Base-by-base conservation (phyloP, 2,797 vertebrate genomes). In the Somateria mollissima region DNA sequence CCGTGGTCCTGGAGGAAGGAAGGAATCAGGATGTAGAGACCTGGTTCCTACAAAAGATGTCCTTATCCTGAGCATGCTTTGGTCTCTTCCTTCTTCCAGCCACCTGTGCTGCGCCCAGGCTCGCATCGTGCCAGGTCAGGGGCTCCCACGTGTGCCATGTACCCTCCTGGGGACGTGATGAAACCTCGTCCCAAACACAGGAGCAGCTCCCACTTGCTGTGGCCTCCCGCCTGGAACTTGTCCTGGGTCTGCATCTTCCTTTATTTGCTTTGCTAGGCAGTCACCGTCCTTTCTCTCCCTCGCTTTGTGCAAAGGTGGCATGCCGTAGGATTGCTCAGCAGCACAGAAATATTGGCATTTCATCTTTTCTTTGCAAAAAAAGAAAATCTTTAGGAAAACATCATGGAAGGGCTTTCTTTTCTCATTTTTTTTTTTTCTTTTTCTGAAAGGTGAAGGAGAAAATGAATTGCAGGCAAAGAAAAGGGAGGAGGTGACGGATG, bases 71-170 rank as follows among this genome's bases (percentile, higher is more conserved):
- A 2, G 2, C 2, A 11, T 45, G 14, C 39, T 39, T 65, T 65
- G 49, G 8, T 10, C 67, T 18, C 21, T 34, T 11, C 58, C 16
- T 3, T 5, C 51, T 28, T 53, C 17, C 21, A 51, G 25, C 10
- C 8, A 4, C 18, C 57, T 2, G 2, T 3, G 1, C 6, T 11
- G 5, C 36, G 27, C 34, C 30, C 5, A 5, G 0, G 0, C 30
- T 79, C 3, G 5, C 6, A 2, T 19, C 9, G 3, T 13, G 25
- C 8, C 1, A 2, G 43, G 19, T 6, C 25, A 13, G 2, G 57
- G 2, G 64, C 43, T 65, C 30, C 41, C n/a, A 34, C 18, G 12
- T 6, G 2, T 1, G 0, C 8, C 20, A 43, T 56, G 36, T 60
- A 27, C 39, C 32, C 21, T 49, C 45, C n/a, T 19, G 27, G 28